phyloP scores from a whole-genome alignment of 2,113 vertebrate genomes.

The Hymenochirus boettgeri region DNA sequence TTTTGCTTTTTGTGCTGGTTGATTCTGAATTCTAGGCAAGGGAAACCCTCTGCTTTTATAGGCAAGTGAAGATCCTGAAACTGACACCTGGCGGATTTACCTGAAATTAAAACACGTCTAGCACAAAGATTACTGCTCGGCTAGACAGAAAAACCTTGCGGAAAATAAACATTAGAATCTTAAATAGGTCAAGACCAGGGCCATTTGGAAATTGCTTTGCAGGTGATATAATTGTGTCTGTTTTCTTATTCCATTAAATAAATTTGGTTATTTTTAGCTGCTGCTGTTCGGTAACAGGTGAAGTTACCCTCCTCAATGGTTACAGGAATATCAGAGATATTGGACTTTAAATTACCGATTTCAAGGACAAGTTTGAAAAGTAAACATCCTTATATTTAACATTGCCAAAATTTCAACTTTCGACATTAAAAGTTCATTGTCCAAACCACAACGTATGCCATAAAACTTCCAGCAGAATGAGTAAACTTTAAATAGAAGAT shows the following conservation, averaged over 20 bases:
- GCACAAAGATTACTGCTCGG: conserved; percentile 56
- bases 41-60: conserved; percentile 62
- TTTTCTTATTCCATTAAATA: not conserved
- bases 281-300: no score
- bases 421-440: no score
- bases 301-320: no score
- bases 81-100: conserved; percentile 61
- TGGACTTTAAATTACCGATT: no score
- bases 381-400: no score
- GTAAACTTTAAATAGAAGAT: no score
- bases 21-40: conserved; percentile 44
- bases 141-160: conserved; percentile 55
- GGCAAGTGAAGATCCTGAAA: conserved; percentile 46
- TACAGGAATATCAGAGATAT: no score
- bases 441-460: no score
- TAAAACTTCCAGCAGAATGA: no score
- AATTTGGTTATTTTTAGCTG: no score
- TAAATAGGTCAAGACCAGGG: not conserved
- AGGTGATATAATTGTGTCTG: not conserved
- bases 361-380: no score
- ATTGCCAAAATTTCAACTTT: no score
- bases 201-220: not conserved
- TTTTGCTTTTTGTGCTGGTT: conserved; percentile 36
- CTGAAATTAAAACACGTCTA: conserved; percentile 52
- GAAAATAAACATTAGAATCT: conserved; percentile 12